Evolutionary conservation across 2,113 vertebrate species (phyloP).

Genomic region (Percina caprodes): DNA sequence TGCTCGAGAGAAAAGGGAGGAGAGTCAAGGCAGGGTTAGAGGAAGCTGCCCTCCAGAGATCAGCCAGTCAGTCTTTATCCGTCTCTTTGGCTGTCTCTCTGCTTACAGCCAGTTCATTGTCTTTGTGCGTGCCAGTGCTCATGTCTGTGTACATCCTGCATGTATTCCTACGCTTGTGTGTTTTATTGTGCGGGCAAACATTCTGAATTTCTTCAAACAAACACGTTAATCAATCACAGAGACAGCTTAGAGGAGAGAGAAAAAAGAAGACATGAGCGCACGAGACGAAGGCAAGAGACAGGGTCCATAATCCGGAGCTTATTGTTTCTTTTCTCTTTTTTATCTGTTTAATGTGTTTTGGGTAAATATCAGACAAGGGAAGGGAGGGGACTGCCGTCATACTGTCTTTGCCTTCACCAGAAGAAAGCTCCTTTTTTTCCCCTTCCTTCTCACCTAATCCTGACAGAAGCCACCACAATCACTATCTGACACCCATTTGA

Average conservation of each 20-base stretch:
- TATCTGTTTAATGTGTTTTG: conserved; percentile 91
- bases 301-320: conserved; percentile 89
- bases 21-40: conserved; percentile 95
- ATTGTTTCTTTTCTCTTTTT: conserved; percentile 88
- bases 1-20: conserved; percentile 93
- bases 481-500: conserved; percentile 97
- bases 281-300: conserved; percentile 73
- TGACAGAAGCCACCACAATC: conserved; percentile 92
- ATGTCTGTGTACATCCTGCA: conserved; percentile 36
- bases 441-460: conserved; percentile 90
- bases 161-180: conserved; percentile 71
- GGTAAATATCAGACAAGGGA: conserved; percentile 94
- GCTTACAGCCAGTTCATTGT: conserved; percentile 59
- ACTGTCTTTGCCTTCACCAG: conserved; percentile 90
- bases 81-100: conserved; percentile 82
- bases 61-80: conserved; percentile 92
- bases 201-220: conserved; percentile 94
- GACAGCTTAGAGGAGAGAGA: conserved; percentile 82
- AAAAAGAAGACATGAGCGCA: conserved; percentile 60
- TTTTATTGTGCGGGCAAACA: conserved; percentile 94
- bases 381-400: conserved; percentile 84
- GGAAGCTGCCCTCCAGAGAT: conserved; percentile 95
- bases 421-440: conserved; percentile 81
- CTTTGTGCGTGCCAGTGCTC: conserved; percentile 36
- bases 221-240: conserved; percentile 93